Base-by-base conservation (phyloP, 2,797 vertebrate genomes). In the Cyprinella venusta region DNA sequence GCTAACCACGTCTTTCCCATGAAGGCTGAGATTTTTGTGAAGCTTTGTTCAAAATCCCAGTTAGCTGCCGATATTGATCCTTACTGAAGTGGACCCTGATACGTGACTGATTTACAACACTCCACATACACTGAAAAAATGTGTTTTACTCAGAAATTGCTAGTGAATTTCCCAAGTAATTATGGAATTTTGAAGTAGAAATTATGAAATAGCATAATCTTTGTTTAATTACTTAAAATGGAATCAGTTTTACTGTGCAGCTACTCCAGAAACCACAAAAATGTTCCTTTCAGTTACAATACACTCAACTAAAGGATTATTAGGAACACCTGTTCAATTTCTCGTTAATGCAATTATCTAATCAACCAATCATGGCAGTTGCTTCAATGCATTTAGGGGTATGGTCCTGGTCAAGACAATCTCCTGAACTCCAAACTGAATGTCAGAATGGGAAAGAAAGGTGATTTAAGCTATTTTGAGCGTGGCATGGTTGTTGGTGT, bases 1-100 rank as follows among this genome's bases (percentile, higher is more conserved):
- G 61, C 74, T 40, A 56, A 48, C 63, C 74, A 48, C 30, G 30
- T 79, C 65, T 74, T 71, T 64, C 9, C 33, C 2, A 30, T 56
- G 13, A 48, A 68, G 38, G 18, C 24, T 21, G 33, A 59, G 6
- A 5, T 52, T 76, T 61, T 26, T 40, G 24, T 42, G 4, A 56
- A 4, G 2, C 63, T 63, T 10, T 50, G 48, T 69, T 38, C n/a
- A 13, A 38, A 26, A 15, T 26, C 13, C 59, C 13, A 63, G 59
- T 63, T 30, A 63, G 2, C 59, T 15, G 24, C 13, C 24, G n/a
- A n/a, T n/a, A n/a, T 30, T 30, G 30, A 59, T 59, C 21, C 54
- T 59, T 56, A n/a, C 21, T 56, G 54, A 56, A 56, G 59, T 16
- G 24, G 12, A 30, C 7, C 24, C 5, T 63, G 24, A 15, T 16